Percentiles rank a stretch among this genome's conserved stretches.
phyloP scores from a whole-genome alignment of 2,113 vertebrate genomes.

The Ascaphus truei region DNA sequence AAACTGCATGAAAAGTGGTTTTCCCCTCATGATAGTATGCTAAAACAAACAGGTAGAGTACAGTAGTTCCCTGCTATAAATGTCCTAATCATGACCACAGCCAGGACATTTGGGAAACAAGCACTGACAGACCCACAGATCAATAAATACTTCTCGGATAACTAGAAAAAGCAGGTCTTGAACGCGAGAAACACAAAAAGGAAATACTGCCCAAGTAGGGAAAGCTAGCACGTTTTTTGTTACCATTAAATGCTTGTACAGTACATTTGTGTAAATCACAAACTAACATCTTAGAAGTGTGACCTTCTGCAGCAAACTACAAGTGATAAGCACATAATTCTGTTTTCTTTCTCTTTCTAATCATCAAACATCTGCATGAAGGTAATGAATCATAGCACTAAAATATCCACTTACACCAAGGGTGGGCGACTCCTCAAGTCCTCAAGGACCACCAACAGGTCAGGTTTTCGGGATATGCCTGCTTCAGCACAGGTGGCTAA shows the following conservation, averaged over 20 bases:
- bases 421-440: too few species aligned
- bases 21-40: neutral
- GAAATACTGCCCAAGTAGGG: neutral
- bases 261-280: slow-evolving; percentile 10
- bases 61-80: slow-evolving; percentile 2
- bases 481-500: too few species aligned
- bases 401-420: slow-evolving; percentile 30
- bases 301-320: neutral
- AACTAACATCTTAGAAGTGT: neutral
- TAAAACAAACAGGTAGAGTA: neutral
- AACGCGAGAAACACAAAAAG: neutral
- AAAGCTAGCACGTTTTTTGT: neutral
- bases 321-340: neutral
- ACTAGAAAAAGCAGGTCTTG: slow-evolving; percentile 2
- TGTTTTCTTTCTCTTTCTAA: slow-evolving; percentile 6
- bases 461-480: too few species aligned
- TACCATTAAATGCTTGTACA: neutral
- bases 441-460: too few species aligned
- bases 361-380: slow-evolving; percentile 4
- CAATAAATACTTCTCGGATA: slow-evolving; percentile 24
- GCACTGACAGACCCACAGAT: slow-evolving; percentile 20
- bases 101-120: slow-evolving; percentile 29
- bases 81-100: slow-evolving; percentile 5
- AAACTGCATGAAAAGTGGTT: slow-evolving; percentile 6
- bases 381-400: slow-evolving; percentile 16